These are phyloP conservation scores for Drosophila falleni DNA, from an alignment of 2,888 invertebrate genomes.

Conservation along the genomic window DNA sequence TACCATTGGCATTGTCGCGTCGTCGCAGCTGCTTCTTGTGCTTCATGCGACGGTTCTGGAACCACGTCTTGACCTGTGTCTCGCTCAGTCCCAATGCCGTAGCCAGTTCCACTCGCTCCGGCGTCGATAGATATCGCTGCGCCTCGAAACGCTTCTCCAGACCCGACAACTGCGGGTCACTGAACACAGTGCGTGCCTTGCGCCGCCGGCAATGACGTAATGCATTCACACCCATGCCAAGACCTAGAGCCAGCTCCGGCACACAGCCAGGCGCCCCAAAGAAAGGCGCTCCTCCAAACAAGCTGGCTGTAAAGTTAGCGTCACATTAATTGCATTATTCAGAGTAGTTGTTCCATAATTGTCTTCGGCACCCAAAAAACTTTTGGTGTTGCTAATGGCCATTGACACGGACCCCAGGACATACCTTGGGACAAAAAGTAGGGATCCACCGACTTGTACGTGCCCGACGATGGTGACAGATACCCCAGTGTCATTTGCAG, in stretches of 20 bases:
- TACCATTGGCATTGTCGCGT: conserved; percentile 84
- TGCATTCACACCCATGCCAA: conserved; percentile 87
- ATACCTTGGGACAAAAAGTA: conserved; percentile 91
- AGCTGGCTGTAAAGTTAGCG: conserved; percentile 73
- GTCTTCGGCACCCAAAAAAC: conserved; percentile 40
- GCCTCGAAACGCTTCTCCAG: conserved; percentile 97
- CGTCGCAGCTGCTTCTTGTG: conserved; percentile 94
- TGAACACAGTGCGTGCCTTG: conserved; percentile 97
- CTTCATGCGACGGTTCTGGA: conserved; percentile 98
- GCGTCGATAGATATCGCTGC: conserved; percentile 96
- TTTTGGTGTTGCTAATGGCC: conserved; percentile 76
- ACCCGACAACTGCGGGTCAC: conserved; percentile 93
- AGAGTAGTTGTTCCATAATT: conserved; percentile 40
- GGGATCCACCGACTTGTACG: conserved; percentile 90
- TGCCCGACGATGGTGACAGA: conserved; percentile 87
- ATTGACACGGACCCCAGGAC: conserved; percentile 44
- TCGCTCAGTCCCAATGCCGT: conserved; percentile 96
- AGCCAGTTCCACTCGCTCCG: conserved; percentile 97
- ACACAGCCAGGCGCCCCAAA: conserved; percentile 84
- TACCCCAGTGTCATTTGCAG: conserved; percentile 90
- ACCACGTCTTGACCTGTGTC: conserved; percentile 99
- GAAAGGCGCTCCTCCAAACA: conserved; percentile 84
- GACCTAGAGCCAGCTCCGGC: conserved; percentile 84
- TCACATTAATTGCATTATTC: conserved; percentile 64
- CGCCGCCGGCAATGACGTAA: conserved; percentile 97